phyloP scores from a whole-genome alignment of 2,888 invertebrate species.

The Scaptomyza reducta region DNA sequence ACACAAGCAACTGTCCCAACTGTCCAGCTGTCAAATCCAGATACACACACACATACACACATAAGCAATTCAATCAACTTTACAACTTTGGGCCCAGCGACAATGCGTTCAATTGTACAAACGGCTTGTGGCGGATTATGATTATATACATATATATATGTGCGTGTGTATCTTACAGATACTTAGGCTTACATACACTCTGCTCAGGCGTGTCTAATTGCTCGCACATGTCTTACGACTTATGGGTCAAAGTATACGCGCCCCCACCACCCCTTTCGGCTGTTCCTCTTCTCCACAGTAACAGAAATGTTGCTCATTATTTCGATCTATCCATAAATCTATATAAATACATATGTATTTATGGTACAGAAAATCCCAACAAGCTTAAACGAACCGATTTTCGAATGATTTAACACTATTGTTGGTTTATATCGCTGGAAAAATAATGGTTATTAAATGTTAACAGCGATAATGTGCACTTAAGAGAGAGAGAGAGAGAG shows the following conservation, averaged over 20 bases:
- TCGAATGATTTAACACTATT: conserved; percentile 48
- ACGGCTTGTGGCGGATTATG: conserved; percentile 77
- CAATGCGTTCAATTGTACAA: conserved; percentile 75
- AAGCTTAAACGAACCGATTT: conserved; percentile 30
- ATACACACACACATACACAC: conserved; percentile 14
- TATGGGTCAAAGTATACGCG: conserved; percentile 32
- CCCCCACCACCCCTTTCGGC: neutral
- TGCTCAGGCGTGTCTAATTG: conserved; percentile 71
- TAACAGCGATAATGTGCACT: neutral
- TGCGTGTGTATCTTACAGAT: conserved; percentile 59
- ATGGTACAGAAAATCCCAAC: neutral
- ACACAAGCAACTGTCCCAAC: conserved; percentile 26
- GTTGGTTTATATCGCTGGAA: conserved; percentile 20
- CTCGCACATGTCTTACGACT: conserved; percentile 71
- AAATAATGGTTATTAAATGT: too few relatives aligned
- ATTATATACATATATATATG: conserved; percentile 27
- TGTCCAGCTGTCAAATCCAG: conserved; percentile 64
- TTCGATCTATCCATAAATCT: conserved; percentile 45
- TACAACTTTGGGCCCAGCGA: conserved; percentile 59
- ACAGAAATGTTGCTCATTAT: conserved; percentile 58
- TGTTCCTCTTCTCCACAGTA: conserved; percentile 30
- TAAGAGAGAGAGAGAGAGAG: neutral
- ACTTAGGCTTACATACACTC: conserved; percentile 55
- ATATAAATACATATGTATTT: conserved; percentile 3
- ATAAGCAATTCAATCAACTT: conserved; percentile 73